Evolutionary conservation across 2,113 vertebrate genomes (phyloP), one percentile per base, ranked within the genome.

Genomic region (Strix uralensis): DNA sequence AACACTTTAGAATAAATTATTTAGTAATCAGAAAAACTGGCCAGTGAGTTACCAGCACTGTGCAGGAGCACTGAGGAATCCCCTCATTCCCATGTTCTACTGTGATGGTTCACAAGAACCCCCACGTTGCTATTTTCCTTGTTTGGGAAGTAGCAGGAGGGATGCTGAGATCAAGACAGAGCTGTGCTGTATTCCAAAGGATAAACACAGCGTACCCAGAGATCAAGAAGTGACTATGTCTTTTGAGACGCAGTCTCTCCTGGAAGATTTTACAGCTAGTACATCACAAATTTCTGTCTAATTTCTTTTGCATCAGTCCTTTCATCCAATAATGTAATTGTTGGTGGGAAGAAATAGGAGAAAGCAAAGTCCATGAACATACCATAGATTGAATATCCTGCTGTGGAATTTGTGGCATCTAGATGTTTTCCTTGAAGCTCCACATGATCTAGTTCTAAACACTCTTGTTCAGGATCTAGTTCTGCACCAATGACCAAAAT

Each of bases 321-420:
- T 94, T 75, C 3, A 10, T 92, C 92, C 51, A 70, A 21, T 42
- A 73, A 77, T 23, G 14, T 69, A 83, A 79, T 20, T 52, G 58
- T 14, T 59, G 32, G 7, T 16, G 26, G 18, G 40, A 90, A 42
- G n/a, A 81, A 51, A 26, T 30, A 72, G 38, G 22, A 10, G 32
- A 62, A 59, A 79, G 22, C 14, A 49, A 84, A 49, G 63, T 51
- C 32, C 2, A 9, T 12, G 9, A 58, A 70, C 97, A 63, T 98
- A 99, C 99, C 99, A 26, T 99, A 99, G 98, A 99, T 97, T 58
- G 99, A 99, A 98, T 99, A 99, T 67, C 99, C 99, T 26, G 99
- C 98, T 11, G 99, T 99, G 81, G 99, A 99, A 97, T 99, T 99
- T n/a, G 99, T 99, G 94, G 98, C 98, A 30, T 99, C 99, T 5